Evolutionary conservation across 1,140 invertebrate genomes (phyloP).

Genomic region (Neodiprion virginianus): DNA sequence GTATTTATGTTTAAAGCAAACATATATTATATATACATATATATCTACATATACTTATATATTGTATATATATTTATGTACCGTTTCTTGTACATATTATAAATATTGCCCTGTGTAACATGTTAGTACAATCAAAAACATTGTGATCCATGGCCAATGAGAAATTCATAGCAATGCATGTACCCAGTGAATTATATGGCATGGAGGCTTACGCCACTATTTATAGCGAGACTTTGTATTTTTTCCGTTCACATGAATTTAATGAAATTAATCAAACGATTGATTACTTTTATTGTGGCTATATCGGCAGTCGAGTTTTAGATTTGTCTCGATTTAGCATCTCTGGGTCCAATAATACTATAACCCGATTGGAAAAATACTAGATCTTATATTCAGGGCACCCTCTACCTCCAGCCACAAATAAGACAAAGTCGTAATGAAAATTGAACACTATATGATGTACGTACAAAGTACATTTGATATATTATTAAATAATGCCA

Average conservation of each 20-base stretch:
- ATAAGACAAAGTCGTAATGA: not conserved
- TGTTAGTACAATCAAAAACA: slow-evolving; percentile 36
- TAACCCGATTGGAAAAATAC: too few relatives aligned
- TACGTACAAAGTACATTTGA: not conserved
- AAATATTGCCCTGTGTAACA: slow-evolving; percentile 31
- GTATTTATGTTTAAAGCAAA: not conserved
- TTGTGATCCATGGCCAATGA: slow-evolving; percentile 33
- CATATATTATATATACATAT: slow-evolving; percentile 12
- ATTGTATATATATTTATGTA: slow-evolving; percentile 33
- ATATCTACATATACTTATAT: not conserved
- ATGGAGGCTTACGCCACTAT: not conserved
- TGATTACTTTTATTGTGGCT: too few relatives aligned
- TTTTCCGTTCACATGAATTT: not conserved
- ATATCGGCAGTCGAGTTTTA: too few relatives aligned
- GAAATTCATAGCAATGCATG: not conserved
- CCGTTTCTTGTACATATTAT: slow-evolving; percentile 42
- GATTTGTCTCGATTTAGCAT: too few relatives aligned
- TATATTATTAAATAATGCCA: not conserved
- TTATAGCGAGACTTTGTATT: not conserved
- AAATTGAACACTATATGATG: not conserved
- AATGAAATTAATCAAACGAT: not conserved
- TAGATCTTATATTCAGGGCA: too few relatives aligned
- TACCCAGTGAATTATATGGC: not conserved
- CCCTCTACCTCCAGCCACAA: too few relatives aligned
- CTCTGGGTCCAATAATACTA: too few relatives aligned